phyloP scores from a whole-genome alignment of 2,888 invertebrate species.

The Cryptocephalus moraei region DNA sequence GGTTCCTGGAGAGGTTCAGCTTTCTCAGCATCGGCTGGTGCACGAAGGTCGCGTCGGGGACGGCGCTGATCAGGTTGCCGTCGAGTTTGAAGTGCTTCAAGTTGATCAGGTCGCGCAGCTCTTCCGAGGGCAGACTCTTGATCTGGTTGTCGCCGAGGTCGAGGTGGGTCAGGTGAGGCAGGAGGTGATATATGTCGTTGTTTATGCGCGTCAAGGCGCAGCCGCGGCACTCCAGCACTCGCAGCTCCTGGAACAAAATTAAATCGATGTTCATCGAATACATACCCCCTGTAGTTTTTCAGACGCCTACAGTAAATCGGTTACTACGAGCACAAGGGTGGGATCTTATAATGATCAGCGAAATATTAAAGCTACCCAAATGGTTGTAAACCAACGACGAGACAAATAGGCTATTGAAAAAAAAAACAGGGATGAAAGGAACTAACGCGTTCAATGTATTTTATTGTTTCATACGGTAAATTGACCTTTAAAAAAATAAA shows the following conservation, averaged over 20 bases:
- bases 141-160: constrained; percentile 70
- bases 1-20: constrained; percentile 57
- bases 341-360: too few species aligned
- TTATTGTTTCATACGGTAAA: too few species aligned
- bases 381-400: too few species aligned
- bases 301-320: too few species aligned
- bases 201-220: constrained; percentile 64
- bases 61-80: constrained; percentile 62
- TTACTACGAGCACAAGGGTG: too few species aligned
- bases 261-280: background rate
- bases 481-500: too few species aligned
- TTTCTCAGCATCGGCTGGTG: constrained; percentile 43
- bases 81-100: constrained; percentile 56
- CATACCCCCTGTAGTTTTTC: too few species aligned
- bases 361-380: too few species aligned
- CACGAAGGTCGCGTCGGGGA: constrained; percentile 56
- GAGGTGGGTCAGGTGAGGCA: constrained; percentile 57
- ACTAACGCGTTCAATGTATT: too few species aligned
- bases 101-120: constrained; percentile 55
- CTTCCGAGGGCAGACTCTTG: constrained; percentile 56
- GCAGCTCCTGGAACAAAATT: constrained; percentile 50
- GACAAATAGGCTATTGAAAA: too few species aligned
- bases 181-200: constrained; percentile 63
- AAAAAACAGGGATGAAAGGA: too few species aligned
- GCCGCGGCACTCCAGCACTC: constrained; percentile 59